These are phyloP conservation scores for Hippocampus kuda DNA, from an alignment of 2,797 vertebrate genomes.

Conservation along the genomic window DNA sequence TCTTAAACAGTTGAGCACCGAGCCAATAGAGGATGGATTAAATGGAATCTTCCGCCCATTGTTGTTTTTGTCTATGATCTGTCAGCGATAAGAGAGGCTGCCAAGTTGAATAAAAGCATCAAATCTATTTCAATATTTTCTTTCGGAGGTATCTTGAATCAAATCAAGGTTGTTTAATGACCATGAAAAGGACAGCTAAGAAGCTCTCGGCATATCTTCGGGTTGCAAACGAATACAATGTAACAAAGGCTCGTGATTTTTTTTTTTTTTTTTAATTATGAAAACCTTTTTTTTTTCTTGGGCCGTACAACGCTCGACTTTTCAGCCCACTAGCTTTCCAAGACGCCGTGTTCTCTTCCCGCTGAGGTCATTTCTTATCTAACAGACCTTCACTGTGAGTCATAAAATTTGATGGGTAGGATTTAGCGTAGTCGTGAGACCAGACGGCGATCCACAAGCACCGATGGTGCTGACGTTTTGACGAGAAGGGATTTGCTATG, in stretches of 20 bases:
- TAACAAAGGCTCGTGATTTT: not conserved
- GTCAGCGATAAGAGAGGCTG: not conserved
- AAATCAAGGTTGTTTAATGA: not conserved
- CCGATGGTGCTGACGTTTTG: conserved; percentile 16
- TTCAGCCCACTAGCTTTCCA: conserved; percentile 25
- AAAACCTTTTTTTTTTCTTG: not conserved
- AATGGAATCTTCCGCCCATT: not conserved
- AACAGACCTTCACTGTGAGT: conserved; percentile 28
- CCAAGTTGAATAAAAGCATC: not conserved
- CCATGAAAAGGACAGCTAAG: not conserved
- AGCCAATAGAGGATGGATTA: not conserved
- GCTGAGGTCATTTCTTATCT: conserved; percentile 35
- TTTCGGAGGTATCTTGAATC: not conserved
- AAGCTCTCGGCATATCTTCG: not conserved
- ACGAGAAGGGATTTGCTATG: conserved; percentile 4
- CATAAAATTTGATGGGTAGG: conserved; percentile 13
- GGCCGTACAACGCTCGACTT: not conserved
- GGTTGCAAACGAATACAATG: not conserved
- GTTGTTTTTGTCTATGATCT: not conserved
- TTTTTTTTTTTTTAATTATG: not conserved
- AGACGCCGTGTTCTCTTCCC: conserved; percentile 27
- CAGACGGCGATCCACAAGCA: conserved; percentile 12
- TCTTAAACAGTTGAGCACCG: not conserved
- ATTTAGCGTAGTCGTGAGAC: conserved; percentile 5
- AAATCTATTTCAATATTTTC: not conserved